Conservation (phyloP, 2,888 invertebrate genomes). For the Nomada ruficornis region DNA sequence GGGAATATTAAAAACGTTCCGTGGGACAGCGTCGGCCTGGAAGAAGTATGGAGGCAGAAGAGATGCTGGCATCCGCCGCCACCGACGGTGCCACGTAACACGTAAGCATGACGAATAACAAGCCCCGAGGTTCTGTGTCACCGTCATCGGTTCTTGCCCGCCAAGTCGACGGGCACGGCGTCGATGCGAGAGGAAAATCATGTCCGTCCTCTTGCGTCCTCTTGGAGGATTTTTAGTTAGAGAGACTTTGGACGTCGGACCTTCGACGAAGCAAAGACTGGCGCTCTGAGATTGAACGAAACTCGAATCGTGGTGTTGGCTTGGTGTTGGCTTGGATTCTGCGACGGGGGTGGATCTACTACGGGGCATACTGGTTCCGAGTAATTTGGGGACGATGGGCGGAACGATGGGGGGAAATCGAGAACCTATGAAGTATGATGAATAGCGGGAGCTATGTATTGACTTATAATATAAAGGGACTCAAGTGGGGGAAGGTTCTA, state of each 20-base stretch:
- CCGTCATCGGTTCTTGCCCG: slow-evolving; percentile 52
- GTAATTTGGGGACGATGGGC: no score
- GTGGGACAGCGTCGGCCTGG: slow-evolving; percentile 61
- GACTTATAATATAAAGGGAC: no score
- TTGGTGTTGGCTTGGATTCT: no score
- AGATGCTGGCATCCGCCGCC: slow-evolving; percentile 62
- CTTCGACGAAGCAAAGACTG: no score
- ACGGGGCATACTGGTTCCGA: no score
- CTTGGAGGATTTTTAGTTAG: neutral
- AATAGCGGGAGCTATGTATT: no score
- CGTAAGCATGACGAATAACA: slow-evolving; percentile 70
- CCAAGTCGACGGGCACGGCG: slow-evolving; percentile 10
- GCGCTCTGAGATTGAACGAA: no score
- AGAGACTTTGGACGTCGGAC: neutral
- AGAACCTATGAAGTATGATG: no score
- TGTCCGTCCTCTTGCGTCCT: neutral
- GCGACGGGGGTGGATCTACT: no score
- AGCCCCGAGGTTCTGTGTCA: slow-evolving; percentile 77
- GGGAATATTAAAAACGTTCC: slow-evolving; percentile 82
- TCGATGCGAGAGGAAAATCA: neutral
- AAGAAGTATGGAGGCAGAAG: slow-evolving; percentile 60
- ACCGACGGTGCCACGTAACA: slow-evolving; percentile 61
- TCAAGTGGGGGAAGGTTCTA: no score
- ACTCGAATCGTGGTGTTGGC: no score
- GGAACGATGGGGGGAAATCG: no score